Evolutionary conservation across 2,113 vertebrate genomes (phyloP).

Genomic region (Bagarius yarrelli): DNA sequence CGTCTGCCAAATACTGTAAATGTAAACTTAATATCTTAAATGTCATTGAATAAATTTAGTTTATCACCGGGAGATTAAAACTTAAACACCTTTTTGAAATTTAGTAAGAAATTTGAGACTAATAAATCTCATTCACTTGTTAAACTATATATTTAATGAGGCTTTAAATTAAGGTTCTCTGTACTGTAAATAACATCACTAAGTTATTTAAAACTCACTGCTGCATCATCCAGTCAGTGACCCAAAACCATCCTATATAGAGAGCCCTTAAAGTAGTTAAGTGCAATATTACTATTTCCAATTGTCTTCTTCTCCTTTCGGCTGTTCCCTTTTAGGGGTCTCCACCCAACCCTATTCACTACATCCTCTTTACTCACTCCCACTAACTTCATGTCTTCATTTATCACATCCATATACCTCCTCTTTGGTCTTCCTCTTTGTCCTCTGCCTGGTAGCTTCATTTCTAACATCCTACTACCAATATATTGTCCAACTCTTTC

Average conservation of each 20-base stretch:
- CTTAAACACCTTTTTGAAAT: neutral
- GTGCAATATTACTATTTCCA: constrained; percentile 51
- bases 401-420: no score
- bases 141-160: neutral
- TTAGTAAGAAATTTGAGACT: neutral
- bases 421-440: no score
- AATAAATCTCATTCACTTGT: neutral
- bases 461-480: no score
- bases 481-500: no score
- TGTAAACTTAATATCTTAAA: neutral
- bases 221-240: constrained; percentile 47
- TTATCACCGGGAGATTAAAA: neutral
- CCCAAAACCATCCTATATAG: constrained; percentile 46
- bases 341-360: no score
- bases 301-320: no score
- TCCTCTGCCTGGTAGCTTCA: no score
- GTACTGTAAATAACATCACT: constrained; percentile 26
- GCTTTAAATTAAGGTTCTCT: neutral
- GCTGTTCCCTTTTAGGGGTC: no score
- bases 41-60: neutral
- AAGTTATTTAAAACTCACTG: constrained; percentile 47
- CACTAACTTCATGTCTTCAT: no score
- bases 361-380: no score
- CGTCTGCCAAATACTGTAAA: neutral
- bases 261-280: constrained; percentile 53